Conservation (phyloP, 2,888 invertebrate species). For the Rotaria magnacalcarata region DNA sequence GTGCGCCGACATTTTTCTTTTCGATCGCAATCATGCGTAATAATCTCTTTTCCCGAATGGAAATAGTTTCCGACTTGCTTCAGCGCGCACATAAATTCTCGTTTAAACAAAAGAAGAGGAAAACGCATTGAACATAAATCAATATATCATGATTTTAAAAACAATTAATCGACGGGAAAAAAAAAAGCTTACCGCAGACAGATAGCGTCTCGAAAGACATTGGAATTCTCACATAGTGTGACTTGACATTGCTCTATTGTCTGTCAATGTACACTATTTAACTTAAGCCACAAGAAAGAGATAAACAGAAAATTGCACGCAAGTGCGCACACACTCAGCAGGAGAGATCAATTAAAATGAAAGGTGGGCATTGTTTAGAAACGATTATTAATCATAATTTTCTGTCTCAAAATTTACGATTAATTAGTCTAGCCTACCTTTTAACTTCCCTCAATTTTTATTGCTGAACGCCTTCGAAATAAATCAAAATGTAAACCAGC, state of each 20-base stretch:
- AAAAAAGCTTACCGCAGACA: background rate
- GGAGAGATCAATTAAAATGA: background rate
- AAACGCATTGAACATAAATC: background rate
- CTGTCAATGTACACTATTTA: background rate
- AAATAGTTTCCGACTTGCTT: too few species aligned
- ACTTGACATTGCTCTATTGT: background rate
- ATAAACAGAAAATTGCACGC: background rate
- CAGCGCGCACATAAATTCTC: too few species aligned
- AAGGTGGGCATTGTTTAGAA: background rate
- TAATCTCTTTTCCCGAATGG: background rate
- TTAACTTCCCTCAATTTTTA: background rate
- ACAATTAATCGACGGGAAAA: background rate
- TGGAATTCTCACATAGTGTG: background rate
- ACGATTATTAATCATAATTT: background rate
- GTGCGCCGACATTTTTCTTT: background rate
- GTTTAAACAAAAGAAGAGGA: too few species aligned
- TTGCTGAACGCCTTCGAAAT: background rate
- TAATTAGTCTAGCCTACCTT: background rate
- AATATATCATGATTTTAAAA: background rate
- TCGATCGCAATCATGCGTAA: background rate
- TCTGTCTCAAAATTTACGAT: background rate
- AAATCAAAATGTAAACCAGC: background rate
- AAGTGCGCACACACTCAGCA: background rate
- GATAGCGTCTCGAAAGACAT: background rate
- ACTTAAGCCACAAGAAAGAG: background rate